Percentiles rank a stretch among this genome's conserved stretches.
These are phyloP conservation scores for Myopa testacea DNA, from an alignment of 2,888 invertebrate genomes.

Conservation along the genomic window DNA sequence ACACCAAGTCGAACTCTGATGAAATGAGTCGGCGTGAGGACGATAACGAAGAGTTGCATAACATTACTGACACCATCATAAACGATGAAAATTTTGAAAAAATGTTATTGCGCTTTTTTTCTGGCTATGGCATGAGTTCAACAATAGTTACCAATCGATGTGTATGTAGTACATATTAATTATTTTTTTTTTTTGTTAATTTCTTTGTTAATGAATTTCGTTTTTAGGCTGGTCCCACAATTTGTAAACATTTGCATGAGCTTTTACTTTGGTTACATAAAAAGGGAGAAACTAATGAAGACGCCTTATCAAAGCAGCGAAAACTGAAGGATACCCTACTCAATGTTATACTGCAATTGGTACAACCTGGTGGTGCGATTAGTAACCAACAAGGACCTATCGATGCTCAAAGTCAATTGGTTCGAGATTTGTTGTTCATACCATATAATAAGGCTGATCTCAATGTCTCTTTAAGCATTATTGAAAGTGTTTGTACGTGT, in stretches of 20 bases:
- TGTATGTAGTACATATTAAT: constrained; percentile 54
- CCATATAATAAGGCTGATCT: constrained; percentile 77
- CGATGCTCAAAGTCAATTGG: constrained; percentile 80
- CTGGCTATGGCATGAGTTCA: constrained; percentile 72
- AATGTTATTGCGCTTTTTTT: constrained; percentile 75
- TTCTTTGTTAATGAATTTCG: not conserved
- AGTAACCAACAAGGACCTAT: constrained; percentile 77
- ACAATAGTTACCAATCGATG: constrained; percentile 66
- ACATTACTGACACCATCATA: constrained; percentile 73
- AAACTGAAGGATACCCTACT: constrained; percentile 72
- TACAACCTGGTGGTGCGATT: constrained; percentile 76
- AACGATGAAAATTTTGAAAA: constrained; percentile 75
- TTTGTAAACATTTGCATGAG: constrained; percentile 79
- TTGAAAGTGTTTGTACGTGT: constrained; percentile 77
- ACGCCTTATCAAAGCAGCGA: constrained; percentile 70
- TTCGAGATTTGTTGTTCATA: constrained; percentile 75
- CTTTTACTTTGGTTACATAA: constrained; percentile 77
- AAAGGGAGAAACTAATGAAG: constrained; percentile 74
- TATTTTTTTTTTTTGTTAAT: not conserved
- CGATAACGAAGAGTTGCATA: constrained; percentile 56
- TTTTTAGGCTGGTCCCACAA: constrained; percentile 79
- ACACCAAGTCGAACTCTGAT: constrained; percentile 70
- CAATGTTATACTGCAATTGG: constrained; percentile 78
- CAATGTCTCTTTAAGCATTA: constrained; percentile 78
- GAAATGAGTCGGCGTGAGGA: constrained; percentile 57